A percentile compares a stretch with the other conserved stretches of the same genome.
Evolutionary conservation across 2,113 vertebrate genomes (phyloP).

Genomic region (Phocoena phocoena): DNA sequence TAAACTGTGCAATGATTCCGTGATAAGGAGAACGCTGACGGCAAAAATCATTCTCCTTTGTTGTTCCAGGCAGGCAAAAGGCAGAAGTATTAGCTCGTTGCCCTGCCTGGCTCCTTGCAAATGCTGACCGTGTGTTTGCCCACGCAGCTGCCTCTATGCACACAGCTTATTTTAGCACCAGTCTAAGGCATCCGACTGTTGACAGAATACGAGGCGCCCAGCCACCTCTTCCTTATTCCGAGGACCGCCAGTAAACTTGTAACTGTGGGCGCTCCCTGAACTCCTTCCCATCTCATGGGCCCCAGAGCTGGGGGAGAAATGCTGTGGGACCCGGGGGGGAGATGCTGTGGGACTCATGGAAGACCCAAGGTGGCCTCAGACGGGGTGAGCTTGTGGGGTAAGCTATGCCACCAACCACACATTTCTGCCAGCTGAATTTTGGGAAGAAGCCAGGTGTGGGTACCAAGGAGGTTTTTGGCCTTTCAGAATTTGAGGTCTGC

Average conservation of each 20-base stretch:
- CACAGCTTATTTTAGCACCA: slow-evolving; percentile 57
- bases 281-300: neutral
- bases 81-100: slow-evolving; percentile 63
- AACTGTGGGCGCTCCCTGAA: neutral
- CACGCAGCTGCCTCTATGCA: slow-evolving; percentile 67
- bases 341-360: fast-evolving
- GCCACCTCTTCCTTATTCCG: neutral
- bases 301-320: neutral
- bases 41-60: slow-evolving; percentile 76
- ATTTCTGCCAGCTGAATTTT: slow-evolving; percentile 57
- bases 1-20: slow-evolving; percentile 74
- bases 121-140: slow-evolving; percentile 74
- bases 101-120: slow-evolving; percentile 71
- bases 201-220: slow-evolving; percentile 18
- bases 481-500: slow-evolving; percentile 41
- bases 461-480: neutral
- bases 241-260: neutral
- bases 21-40: slow-evolving; percentile 76
- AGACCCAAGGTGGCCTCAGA: neutral
- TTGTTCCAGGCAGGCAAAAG: slow-evolving; percentile 79
- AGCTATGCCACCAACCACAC: neutral
- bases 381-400: neutral
- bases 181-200: slow-evolving; percentile 56
- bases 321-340: neutral
- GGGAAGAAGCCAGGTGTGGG: slow-evolving; percentile 42